Evolutionary conservation across 2,888 invertebrate species (phyloP), one percentile per base, ranked within the genome.

Genomic region (Lucinisca nassula): DNA sequence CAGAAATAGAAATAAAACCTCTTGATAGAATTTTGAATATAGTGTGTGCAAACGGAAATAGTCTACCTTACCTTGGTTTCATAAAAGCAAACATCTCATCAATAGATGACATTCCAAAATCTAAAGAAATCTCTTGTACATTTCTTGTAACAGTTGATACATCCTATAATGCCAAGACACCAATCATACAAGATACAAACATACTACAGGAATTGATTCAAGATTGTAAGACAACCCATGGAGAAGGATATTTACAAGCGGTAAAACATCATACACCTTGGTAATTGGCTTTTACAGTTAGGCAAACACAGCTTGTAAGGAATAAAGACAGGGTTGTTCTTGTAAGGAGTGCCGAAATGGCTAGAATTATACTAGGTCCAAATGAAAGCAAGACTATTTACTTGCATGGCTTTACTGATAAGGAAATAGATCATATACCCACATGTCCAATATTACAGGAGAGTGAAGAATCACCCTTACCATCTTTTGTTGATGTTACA

Each of bases 11-110:
- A n/a, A 61, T 61, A 61, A n/a, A 61, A 8, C 61, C 61, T 61
- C 8, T 6, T 8, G n/a, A 61, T 30, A 10, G 30, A 10, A 21
- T 6, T 27, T 30, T 61, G 17, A 45, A 86, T 14, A 86, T 86
- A 55, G 86, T 82, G 58, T 86, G 86, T 67, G 86, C 86, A 45
- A 82, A 80, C 58, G 85, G 85, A 55, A 55, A 55, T 21, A 6
- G 12, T 55, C 21, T 55, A 21, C 55, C 55, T 17, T 55, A 55
- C 21, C 21, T 55, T 14, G 55, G 55, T 17, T 55, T 4, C n/a
- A n/a, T 21, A 6, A 21, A 86, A 70, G 79, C 49, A 24, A 80
- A 84, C 21, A n/a, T 87, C 21, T 37, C 37, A 8, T n/a, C 8
- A n/a, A 12, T 12, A 61, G 61, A 61, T 12, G 61, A 21, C 24